phyloP scores from a whole-genome alignment of 2,888 invertebrate genomes.

The Tortrix viridana region DNA sequence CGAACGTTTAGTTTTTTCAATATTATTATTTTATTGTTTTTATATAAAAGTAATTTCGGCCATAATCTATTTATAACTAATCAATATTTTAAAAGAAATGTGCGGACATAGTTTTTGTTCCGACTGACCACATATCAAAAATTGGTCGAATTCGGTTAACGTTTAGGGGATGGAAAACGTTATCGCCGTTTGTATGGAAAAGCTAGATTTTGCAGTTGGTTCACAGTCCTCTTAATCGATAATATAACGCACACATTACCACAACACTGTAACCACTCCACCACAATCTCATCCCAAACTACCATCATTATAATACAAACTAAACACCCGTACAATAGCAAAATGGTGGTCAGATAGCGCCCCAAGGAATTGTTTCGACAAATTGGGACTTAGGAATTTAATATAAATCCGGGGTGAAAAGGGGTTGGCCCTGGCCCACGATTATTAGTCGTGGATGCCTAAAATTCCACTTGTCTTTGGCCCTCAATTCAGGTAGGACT shows the following conservation, averaged over 20 bases:
- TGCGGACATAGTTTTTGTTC: no score
- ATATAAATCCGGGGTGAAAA: constrained; percentile 80
- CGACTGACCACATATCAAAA: no score
- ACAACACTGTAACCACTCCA: background rate
- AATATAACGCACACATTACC: background rate
- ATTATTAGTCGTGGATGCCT: constrained; percentile 67
- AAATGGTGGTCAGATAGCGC: constrained; percentile 64
- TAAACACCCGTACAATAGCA: constrained; percentile 54
- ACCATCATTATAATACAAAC: constrained; percentile 17
- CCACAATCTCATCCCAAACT: background rate
- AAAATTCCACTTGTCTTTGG: constrained; percentile 49
- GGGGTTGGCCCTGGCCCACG: constrained; percentile 68
- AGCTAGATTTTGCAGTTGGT: no score
- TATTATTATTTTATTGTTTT: no score
- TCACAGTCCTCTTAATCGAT: no score
- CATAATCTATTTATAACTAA: no score
- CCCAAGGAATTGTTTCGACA: constrained; percentile 73
- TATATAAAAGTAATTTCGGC: no score
- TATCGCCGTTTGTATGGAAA: no score
- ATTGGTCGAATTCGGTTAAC: no score
- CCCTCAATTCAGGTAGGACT: constrained; percentile 15
- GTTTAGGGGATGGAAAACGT: no score
- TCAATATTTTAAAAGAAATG: no score
- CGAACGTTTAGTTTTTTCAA: no score
- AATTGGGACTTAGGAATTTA: constrained; percentile 80